Percentiles rank a stretch among this genome's conserved stretches.
Evolutionary conservation across 2,888 invertebrate genomes (phyloP).

Genomic region (Andrena chrysosceles): DNA sequence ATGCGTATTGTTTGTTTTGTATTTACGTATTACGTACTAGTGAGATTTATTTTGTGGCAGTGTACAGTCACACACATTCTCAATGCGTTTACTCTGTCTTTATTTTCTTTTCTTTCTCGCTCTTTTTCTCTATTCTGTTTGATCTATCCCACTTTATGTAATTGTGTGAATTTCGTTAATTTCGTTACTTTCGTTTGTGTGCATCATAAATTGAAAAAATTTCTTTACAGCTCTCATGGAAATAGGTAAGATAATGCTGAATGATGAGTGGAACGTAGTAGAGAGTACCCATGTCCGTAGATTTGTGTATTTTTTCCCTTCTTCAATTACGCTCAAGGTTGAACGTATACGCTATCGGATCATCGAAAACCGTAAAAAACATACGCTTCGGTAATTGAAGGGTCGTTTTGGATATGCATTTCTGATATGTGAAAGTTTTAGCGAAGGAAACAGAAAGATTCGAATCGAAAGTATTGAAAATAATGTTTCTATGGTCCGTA

Average conservation of each 20-base stretch:
- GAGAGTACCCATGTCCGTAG: conserved; percentile 74
- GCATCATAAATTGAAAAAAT: conserved; percentile 80
- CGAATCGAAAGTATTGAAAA: neutral
- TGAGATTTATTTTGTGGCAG: conserved; percentile 69
- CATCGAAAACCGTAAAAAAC: conserved; percentile 57
- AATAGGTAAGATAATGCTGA: conserved; percentile 83
- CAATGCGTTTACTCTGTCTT: conserved; percentile 43
- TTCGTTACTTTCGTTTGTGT: conserved; percentile 58
- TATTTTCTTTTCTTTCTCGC: conserved; percentile 41
- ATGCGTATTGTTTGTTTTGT: conserved; percentile 81
- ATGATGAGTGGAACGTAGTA: conserved; percentile 81
- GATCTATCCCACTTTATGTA: conserved; percentile 63
- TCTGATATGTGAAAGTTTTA: too few relatives aligned
- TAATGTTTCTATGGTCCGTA: conserved; percentile 67
- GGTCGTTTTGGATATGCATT: neutral
- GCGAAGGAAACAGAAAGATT: neutral
- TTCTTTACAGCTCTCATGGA: conserved; percentile 85
- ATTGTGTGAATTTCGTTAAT: conserved; percentile 74
- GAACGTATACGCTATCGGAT: conserved; percentile 53
- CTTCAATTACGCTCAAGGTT: conserved; percentile 59
- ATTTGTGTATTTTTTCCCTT: conserved; percentile 64
- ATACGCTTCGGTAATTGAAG: too few relatives aligned
- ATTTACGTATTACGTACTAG: conserved; percentile 67
- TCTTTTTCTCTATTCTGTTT: conserved; percentile 25
- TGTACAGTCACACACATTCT: conserved; percentile 61